phyloP scores from a whole-genome alignment of 64 coral and sea anemone species.

The Acropora yongei region DNA sequence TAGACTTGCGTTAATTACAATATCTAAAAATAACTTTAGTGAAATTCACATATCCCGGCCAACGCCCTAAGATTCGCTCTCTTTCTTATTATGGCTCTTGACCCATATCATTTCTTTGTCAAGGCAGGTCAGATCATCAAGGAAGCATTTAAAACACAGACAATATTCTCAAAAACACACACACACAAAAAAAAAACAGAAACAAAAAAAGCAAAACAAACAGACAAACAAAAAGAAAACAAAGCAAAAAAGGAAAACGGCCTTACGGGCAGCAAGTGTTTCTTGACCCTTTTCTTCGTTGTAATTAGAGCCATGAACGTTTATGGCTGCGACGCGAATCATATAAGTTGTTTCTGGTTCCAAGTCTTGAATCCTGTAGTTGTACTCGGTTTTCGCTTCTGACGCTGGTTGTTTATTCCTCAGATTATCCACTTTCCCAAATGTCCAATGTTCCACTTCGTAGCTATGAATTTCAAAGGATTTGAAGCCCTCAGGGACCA shows the following conservation, averaged over 20 bases:
- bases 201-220: too few species aligned
- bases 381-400: background rate
- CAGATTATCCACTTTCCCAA: background rate
- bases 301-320: background rate
- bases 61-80: too few species aligned
- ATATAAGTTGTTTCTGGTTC: conserved; percentile 36
- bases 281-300: conserved; percentile 22
- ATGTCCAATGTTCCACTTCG: background rate
- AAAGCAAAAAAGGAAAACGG: too few species aligned
- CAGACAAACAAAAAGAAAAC: too few species aligned
- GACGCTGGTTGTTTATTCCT: background rate
- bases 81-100: too few species aligned
- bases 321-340: conserved; percentile 16
- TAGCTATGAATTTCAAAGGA: background rate
- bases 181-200: background rate
- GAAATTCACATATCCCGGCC: too few species aligned
- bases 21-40: too few species aligned
- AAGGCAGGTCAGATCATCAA: too few species aligned
- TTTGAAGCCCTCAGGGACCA: background rate
- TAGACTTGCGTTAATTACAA: too few species aligned
- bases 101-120: too few species aligned
- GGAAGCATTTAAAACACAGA: too few species aligned
- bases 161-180: background rate
- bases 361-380: background rate
- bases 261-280: conserved; percentile 22